Evolutionary conservation across 1,140 invertebrate species (phyloP).

Genomic region (Neodiprion lecontei): DNA sequence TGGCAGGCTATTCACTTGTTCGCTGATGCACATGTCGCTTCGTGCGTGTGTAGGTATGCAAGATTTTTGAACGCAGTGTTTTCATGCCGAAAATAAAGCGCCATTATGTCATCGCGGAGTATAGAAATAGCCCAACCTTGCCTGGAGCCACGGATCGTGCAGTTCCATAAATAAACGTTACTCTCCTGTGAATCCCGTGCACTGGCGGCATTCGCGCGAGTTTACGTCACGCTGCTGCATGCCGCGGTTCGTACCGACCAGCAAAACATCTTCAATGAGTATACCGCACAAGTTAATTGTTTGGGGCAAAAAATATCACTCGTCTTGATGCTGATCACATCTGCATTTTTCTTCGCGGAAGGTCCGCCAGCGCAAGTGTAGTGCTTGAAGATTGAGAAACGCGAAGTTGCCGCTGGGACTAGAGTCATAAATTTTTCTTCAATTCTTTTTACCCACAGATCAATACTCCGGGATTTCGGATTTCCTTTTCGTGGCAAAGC

Average conservation of each 20-base stretch:
- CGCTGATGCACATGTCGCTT: not conserved
- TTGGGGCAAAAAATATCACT: too few species aligned
- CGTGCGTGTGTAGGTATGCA: not conserved
- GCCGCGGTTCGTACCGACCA: not conserved
- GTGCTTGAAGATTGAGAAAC: too few species aligned
- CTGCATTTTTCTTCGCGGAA: too few species aligned
- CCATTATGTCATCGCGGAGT: slow-evolving; percentile 7
- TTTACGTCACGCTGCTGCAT: slow-evolving; percentile 4
- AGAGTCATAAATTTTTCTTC: too few species aligned
- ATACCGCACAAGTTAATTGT: not conserved
- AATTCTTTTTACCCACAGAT: too few species aligned
- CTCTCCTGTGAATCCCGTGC: not conserved
- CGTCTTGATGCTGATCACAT: too few species aligned
- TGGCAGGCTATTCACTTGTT: not conserved
- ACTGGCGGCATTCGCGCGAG: not conserved
- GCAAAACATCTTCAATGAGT: not conserved
- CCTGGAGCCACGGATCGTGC: not conserved
- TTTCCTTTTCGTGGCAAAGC: too few species aligned
- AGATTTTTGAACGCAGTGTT: not conserved
- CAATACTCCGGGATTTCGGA: too few species aligned
- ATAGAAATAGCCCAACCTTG: slow-evolving; percentile 7
- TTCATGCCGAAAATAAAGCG: not conserved
- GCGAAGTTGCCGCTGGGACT: too few species aligned
- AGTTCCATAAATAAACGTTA: slow-evolving; percentile 4
- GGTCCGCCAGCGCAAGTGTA: too few species aligned